phyloP scores from a whole-genome alignment of 2,113 vertebrate genomes.

The Corydoras sp. region DNA sequence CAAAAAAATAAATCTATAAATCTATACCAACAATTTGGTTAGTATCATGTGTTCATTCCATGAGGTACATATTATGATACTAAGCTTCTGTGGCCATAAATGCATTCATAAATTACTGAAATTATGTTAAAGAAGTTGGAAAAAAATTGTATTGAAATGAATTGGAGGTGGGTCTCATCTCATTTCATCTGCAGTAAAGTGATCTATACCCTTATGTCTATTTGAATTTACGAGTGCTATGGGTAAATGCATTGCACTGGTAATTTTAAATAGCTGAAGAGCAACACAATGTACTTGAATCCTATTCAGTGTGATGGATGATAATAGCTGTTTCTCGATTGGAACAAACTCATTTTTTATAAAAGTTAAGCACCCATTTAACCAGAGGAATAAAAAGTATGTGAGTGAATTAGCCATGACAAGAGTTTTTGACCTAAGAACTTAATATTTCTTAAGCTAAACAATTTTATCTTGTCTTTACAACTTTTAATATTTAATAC shows the following conservation, averaged over 20 bases:
- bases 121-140: too few relatives aligned
- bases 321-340: constrained; percentile 45
- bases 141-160: constrained; percentile 4
- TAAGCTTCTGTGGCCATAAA: too few relatives aligned
- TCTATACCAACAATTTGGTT: not conserved
- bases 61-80: too few relatives aligned
- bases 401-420: too few relatives aligned
- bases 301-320: constrained; percentile 45
- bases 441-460: too few relatives aligned
- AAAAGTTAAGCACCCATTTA: not conserved
- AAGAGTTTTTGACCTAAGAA: too few relatives aligned
- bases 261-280: constrained; percentile 38
- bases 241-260: constrained; percentile 28
- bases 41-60: not conserved
- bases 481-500: too few relatives aligned
- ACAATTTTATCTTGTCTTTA: too few relatives aligned
- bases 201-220: constrained; percentile 34
- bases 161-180: constrained; percentile 13
- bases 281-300: constrained; percentile 35
- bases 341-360: constrained; percentile 44
- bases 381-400: too few relatives aligned
- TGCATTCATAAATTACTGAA: too few relatives aligned
- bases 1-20: not conserved
- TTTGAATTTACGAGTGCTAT: constrained; percentile 43
- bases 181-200: constrained; percentile 15